Conservation (phyloP, 1,140 invertebrate genomes). For the Nasonia vitripennis region DNA sequence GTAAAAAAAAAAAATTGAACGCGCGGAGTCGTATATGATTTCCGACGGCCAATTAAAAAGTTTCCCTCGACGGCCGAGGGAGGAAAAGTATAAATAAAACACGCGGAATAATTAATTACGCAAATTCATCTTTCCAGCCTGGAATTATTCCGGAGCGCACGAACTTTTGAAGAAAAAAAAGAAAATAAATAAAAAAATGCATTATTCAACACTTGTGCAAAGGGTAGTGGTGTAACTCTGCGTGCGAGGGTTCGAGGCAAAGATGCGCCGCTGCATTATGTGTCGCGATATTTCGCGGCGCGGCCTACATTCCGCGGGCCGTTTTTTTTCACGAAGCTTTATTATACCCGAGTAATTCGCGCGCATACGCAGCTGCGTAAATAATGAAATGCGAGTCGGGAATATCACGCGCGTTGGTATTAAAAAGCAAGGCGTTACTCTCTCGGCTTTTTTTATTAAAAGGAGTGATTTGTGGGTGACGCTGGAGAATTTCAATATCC, state of each 20-base stretch:
- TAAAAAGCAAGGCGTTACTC: not conserved
- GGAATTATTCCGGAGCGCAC: no score
- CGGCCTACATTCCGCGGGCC: not conserved
- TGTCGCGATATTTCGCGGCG: not conserved
- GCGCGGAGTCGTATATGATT: no score
- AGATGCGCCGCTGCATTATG: not conserved
- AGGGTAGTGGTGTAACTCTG: no score
- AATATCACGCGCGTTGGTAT: not conserved
- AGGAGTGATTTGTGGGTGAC: no score
- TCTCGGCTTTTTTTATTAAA: not conserved
- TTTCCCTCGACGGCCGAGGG: no score
- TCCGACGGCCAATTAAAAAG: no score
- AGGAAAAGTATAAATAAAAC: not conserved
- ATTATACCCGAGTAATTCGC: not conserved
- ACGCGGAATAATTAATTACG: no score
- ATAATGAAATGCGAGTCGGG: not conserved
- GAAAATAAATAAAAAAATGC: no score
- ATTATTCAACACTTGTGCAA: no score
- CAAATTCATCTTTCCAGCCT: no score
- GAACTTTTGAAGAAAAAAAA: no score
- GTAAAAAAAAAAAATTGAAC: not conserved
- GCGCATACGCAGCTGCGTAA: not conserved
- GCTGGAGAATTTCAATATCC: no score
- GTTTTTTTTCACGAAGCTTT: not conserved
- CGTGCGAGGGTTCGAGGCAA: not conserved